These are phyloP conservation scores for Aurelia coerulea DNA, from an alignment of 30 jellyfish, hydroid and myxozoan genomes.

Conservation along the genomic window DNA sequence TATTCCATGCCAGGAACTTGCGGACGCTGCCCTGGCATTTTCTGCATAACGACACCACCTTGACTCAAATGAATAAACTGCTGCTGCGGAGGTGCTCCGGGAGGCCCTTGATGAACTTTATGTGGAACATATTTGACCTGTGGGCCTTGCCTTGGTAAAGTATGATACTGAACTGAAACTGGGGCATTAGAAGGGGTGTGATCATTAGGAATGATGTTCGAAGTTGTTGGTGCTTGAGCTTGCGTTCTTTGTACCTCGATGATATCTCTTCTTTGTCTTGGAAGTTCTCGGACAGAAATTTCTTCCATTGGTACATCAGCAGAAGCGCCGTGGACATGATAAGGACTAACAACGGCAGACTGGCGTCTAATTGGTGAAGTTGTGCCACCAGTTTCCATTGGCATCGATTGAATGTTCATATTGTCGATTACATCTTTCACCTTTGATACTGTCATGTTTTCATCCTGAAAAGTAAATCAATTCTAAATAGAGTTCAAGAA, in stretches of 20 bases:
- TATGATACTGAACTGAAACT: constrained; percentile 3
- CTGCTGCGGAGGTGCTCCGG: constrained; percentile 26
- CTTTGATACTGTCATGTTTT: neutral
- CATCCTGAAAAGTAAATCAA: constrained; percentile 34
- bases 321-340: constrained; percentile 39
- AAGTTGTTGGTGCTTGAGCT: neutral
- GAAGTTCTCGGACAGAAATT: neutral
- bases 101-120: constrained; percentile 14
- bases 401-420: constrained; percentile 7
- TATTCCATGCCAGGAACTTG: constrained; percentile 46
- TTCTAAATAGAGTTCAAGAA: too few species aligned
- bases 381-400: constrained; percentile 11
- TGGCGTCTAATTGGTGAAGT: constrained; percentile 59
- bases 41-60: constrained; percentile 59
- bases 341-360: constrained; percentile 70
- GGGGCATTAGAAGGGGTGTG: neutral
- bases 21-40: constrained; percentile 40
- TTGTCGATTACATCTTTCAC: constrained; percentile 26
- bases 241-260: constrained; percentile 12
- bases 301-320: constrained; percentile 2
- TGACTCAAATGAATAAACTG: constrained; percentile 58
- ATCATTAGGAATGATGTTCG: neutral
- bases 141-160: constrained; percentile 59
- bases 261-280: constrained; percentile 31
- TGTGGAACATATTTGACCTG: constrained; percentile 73